These are phyloP conservation scores for Mechanitis messenoides DNA, from an alignment of 2,888 invertebrate species.

Conservation along the genomic window DNA sequence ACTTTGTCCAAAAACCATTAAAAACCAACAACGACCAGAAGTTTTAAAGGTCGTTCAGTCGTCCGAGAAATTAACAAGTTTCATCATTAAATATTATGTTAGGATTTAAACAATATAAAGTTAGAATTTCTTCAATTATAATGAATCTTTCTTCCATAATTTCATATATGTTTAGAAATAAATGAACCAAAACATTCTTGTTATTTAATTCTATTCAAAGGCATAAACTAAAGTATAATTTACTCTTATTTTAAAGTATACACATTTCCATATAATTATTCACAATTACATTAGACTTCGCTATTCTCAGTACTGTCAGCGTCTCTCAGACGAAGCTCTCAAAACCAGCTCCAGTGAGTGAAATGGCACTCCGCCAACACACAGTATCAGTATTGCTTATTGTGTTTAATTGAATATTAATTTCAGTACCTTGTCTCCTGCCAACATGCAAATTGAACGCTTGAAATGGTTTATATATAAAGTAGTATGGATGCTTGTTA, in stretches of 20 bases:
- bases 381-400: constrained; percentile 29
- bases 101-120: constrained; percentile 17
- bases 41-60: constrained; percentile 11
- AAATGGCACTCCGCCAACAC: constrained; percentile 31
- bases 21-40: constrained; percentile 11
- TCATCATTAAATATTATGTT: constrained; percentile 17
- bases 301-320: constrained; percentile 12
- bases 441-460: constrained; percentile 21
- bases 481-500: neutral
- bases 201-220: too few relatives aligned
- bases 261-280: neutral
- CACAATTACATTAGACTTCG: neutral
- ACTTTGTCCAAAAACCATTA: constrained; percentile 2
- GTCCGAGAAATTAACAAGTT: constrained; percentile 19
- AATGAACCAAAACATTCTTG: too few relatives aligned
- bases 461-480: constrained; percentile 3
- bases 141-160: constrained; percentile 4
- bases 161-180: too few relatives aligned
- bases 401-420: constrained; percentile 34
- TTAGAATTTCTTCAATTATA: constrained; percentile 7
- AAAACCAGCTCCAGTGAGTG: constrained; percentile 24
- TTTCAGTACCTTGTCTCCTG: constrained; percentile 22
- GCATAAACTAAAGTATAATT: neutral
- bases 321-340: constrained; percentile 25
- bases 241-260: neutral